Base-by-base conservation (phyloP, 1,140 invertebrate genomes). In the Eurosta solidaginis region DNA sequence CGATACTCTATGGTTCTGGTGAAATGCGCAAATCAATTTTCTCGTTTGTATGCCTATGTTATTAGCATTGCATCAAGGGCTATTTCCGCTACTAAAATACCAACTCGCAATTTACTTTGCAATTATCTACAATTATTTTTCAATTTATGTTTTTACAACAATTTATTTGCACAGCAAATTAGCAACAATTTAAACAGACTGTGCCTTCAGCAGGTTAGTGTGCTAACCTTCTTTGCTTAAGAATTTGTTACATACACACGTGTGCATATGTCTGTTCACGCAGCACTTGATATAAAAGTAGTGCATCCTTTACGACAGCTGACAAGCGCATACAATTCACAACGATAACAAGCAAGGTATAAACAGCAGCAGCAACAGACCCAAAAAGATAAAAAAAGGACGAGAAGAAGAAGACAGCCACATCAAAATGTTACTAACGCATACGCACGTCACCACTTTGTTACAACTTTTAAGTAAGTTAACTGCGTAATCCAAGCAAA, bases 391-490 rank as follows among this genome's bases (percentile, higher is more conserved):
- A n/a, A n/a, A n/a, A n/a, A n/a, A n/a, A n/a, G n/a, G n/a, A n/a
- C n/a, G n/a, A n/a, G n/a, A n/a, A n/a, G n/a, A n/a, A n/a, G n/a
- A n/a, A n/a, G n/a, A n/a, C 27, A 74, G 22, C 27, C 5, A 9
- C 42, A 22, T 25, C 5, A 20, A 74, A 74, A 74, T 74, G 73
- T 29, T 25, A 22, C 2, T 20, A 9, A 36, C 42, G 29, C 45
- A 50, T 25, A 52, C 75, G 49, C 75, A 76, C 49, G 75, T 54
- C 29, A 40, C 33, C n/a, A 42, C 74, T 45, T 68, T 79, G 54
- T 68, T 79, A 40, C 78, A 77, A 49, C 50, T 73, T 49, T 52
- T 79, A 27, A 68, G 78, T 79, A 44, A 79, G 54, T 78, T 50
- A 49, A 75, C 47, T 36, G 36, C 40, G 42, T 74, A 33, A 22